Conservation (phyloP, 2,797 vertebrate species). For the Malurus splendens region DNA sequence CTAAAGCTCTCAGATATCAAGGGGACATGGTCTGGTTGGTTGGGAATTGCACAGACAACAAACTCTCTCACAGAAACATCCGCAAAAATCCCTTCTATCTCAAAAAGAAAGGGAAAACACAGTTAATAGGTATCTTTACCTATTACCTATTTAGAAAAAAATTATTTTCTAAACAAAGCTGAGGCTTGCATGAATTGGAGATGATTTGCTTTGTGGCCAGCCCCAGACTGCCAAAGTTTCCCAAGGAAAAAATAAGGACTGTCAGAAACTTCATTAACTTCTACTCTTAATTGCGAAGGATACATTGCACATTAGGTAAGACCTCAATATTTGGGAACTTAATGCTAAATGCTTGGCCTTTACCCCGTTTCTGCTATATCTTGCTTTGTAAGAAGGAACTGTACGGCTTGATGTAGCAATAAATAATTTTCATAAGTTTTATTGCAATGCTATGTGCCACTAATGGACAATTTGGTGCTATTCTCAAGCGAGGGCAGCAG, state of each 20-base stretch:
- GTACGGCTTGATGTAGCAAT: conserved; percentile 12
- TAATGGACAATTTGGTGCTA: conserved; percentile 22
- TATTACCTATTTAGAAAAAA: not conserved
- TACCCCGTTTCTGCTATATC: not conserved
- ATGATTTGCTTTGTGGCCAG: not conserved
- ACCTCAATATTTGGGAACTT: conserved; percentile 1
- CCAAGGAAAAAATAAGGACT: not conserved
- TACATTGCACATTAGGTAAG: not conserved
- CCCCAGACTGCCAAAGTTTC: not conserved
- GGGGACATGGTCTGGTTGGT: not conserved
- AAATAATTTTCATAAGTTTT: conserved; percentile 52
- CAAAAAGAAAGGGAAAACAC: not conserved
- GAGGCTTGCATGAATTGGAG: not conserved
- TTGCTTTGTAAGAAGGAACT: not conserved
- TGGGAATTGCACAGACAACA: not conserved
- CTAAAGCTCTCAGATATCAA: rapidly evolving
- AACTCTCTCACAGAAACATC: not conserved
- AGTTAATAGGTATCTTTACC: not conserved
- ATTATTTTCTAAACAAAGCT: not conserved
- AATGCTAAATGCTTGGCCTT: conserved; percentile 9
- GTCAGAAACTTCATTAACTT: conserved; percentile 46
- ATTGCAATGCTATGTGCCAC: not conserved
- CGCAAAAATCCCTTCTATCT: not conserved
- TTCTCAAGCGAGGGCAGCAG: not conserved
- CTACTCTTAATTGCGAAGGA: conserved; percentile 11